phyloP scores from a whole-genome alignment of 2,797 vertebrate genomes.

The Bradypodion ventrale region DNA sequence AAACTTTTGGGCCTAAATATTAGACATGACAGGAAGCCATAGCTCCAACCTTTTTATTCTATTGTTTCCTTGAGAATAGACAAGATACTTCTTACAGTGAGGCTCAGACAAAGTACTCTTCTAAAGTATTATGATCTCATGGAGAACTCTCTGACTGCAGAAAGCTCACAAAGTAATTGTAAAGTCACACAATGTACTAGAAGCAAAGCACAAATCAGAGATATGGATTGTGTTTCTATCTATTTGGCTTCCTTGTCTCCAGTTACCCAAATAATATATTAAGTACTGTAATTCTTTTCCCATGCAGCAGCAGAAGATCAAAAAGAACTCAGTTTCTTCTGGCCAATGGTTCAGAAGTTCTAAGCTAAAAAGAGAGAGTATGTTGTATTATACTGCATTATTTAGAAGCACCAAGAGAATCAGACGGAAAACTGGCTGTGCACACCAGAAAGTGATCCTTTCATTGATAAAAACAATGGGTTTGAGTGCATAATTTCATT shows the following conservation, averaged over 20 bases:
- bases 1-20: not conserved
- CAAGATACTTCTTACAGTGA: not conserved
- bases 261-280: not conserved
- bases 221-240: not conserved
- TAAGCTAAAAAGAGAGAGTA: not conserved
- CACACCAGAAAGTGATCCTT: constrained; percentile 28
- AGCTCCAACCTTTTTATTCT: not conserved
- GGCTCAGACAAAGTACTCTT: not conserved
- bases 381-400: too few species aligned
- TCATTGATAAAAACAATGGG: rapidly evolving
- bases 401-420: not conserved
- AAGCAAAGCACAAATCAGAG: not conserved
- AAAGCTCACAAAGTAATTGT: not conserved
- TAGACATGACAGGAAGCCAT: not conserved
- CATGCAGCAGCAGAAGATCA: not conserved
- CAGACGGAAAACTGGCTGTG: not conserved
- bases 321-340: not conserved
- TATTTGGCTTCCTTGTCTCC: not conserved
- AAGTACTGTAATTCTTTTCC: not conserved
- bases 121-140: not conserved
- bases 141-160: not conserved
- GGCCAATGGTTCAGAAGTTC: not conserved
- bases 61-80: not conserved
- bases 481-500: constrained; percentile 11
- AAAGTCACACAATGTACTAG: not conserved